phyloP scores from a whole-genome alignment of 2,888 invertebrate genomes.

The Meghimatium bilineatum region DNA sequence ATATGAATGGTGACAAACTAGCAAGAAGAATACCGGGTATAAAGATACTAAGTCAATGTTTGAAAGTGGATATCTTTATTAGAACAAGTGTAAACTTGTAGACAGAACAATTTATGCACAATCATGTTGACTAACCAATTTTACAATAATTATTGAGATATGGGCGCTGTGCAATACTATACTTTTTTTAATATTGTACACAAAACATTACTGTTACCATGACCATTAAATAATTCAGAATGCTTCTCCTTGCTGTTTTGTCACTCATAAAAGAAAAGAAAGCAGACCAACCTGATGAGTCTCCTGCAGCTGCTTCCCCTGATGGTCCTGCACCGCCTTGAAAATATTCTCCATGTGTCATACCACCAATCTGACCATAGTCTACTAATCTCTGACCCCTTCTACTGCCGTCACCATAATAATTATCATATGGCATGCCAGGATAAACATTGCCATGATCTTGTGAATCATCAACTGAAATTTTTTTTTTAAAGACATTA shows the following conservation, averaged over 20 bases:
- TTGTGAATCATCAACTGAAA: conserved; percentile 43
- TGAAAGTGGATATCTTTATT: neutral
- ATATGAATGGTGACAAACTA: neutral
- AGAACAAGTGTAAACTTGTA: neutral
- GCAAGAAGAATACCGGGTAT: neutral
- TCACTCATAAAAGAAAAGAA: conserved; percentile 5
- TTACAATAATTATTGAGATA: neutral
- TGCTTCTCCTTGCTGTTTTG: neutral
- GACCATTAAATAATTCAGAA: neutral
- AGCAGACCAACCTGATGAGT: conserved; percentile 48
- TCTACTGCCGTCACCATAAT: conserved; percentile 42
- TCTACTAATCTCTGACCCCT: conserved; percentile 44
- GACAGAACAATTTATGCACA: neutral
- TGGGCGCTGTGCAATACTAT: neutral
- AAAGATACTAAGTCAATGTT: neutral
- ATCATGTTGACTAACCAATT: too few species aligned
- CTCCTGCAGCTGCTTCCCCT: conserved; percentile 40
- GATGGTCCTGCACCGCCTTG: conserved; percentile 38
- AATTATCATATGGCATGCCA: conserved; percentile 45
- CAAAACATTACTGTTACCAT: neutral
- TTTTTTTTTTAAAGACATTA: too few species aligned
- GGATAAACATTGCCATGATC: conserved; percentile 28
- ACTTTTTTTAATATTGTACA: neutral
- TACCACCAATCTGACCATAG: conserved; percentile 31
- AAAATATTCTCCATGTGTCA: conserved; percentile 26